Evolutionary conservation across 2,797 vertebrate species (phyloP).

Genomic region (Syngnathus acus): DNA sequence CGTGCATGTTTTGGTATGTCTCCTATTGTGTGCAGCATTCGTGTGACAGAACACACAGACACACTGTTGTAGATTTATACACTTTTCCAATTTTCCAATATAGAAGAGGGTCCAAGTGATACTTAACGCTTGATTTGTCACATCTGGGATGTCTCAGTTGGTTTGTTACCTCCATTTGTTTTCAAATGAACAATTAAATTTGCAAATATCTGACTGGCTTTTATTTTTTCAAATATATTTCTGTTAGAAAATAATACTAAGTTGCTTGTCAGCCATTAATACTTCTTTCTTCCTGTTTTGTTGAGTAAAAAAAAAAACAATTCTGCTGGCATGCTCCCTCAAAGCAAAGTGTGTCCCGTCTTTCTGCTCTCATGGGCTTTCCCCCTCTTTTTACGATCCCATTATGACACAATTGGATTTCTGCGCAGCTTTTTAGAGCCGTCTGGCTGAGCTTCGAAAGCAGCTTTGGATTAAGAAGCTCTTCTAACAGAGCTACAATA

Average conservation of each 20-base stretch:
- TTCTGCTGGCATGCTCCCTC: not conserved
- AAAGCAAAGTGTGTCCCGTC: slow-evolving; percentile 7
- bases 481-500: slow-evolving; percentile 43
- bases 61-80: slow-evolving; percentile 7
- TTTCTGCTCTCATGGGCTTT: slow-evolving; percentile 35
- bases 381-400: slow-evolving; percentile 61
- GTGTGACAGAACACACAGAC: slow-evolving; percentile 14
- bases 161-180: slow-evolving; percentile 37
- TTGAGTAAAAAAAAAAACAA: too few relatives aligned
- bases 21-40: slow-evolving; percentile 21
- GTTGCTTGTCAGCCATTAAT: not conserved
- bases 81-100: slow-evolving; percentile 2
- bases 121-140: slow-evolving; percentile 3
- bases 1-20: slow-evolving; percentile 9
- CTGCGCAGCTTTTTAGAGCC: slow-evolving; percentile 64
- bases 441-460: slow-evolving; percentile 71
- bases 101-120: slow-evolving; percentile 13
- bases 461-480: slow-evolving; percentile 69
- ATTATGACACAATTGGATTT: slow-evolving; percentile 74
- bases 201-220: slow-evolving; percentile 27
- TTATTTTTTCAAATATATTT: not conserved
- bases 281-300: not conserved
- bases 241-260: not conserved
- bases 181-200: slow-evolving; percentile 58
- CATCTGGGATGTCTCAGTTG: slow-evolving; percentile 12